Conservation (phyloP, 2,797 vertebrate genomes). For the Poecilia gillii region DNA sequence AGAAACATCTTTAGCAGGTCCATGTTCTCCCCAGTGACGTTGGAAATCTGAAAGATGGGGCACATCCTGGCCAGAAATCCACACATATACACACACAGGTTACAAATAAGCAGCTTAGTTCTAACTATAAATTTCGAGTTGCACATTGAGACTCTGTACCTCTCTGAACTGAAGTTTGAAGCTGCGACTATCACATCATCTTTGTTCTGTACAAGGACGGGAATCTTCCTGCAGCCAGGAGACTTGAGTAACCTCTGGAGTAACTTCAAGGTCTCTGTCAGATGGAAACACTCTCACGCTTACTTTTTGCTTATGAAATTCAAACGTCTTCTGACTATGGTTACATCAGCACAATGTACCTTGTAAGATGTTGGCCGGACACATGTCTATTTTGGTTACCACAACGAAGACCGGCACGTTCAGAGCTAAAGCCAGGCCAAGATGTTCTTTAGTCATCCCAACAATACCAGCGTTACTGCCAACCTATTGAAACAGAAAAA, state of each 20-base stretch:
- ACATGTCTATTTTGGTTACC: slow-evolving; percentile 99
- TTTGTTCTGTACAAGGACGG: slow-evolving; percentile 96
- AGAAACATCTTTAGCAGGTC: slow-evolving; percentile 98
- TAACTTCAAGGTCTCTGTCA: slow-evolving; percentile 92
- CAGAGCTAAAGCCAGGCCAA: slow-evolving; percentile 93
- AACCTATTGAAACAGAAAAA: slow-evolving; percentile 78
- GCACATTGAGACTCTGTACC: slow-evolving; percentile 71
- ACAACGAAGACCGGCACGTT: slow-evolving; percentile 98
- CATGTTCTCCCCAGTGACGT: slow-evolving; percentile 96
- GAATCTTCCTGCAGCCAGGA: slow-evolving; percentile 97
- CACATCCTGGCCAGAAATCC: slow-evolving; percentile 83
- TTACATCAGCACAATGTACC: slow-evolving; percentile 72
- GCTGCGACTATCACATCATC: slow-evolving; percentile 97
- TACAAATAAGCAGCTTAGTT: background rate
- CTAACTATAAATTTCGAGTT: too few species aligned
- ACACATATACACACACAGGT: background rate
- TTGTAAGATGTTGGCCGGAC: slow-evolving; percentile 97
- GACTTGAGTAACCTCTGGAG: slow-evolving; percentile 96
- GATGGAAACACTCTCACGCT: background rate
- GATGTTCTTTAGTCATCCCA: slow-evolving; percentile 98
- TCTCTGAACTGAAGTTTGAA: slow-evolving; percentile 98
- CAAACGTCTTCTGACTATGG: background rate
- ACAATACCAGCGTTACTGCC: slow-evolving; percentile 98
- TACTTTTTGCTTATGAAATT: background rate
- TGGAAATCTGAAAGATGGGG: slow-evolving; percentile 98